Evolutionary conservation across 2,888 invertebrate species (phyloP).

Genomic region (Pammene fasciana): DNA sequence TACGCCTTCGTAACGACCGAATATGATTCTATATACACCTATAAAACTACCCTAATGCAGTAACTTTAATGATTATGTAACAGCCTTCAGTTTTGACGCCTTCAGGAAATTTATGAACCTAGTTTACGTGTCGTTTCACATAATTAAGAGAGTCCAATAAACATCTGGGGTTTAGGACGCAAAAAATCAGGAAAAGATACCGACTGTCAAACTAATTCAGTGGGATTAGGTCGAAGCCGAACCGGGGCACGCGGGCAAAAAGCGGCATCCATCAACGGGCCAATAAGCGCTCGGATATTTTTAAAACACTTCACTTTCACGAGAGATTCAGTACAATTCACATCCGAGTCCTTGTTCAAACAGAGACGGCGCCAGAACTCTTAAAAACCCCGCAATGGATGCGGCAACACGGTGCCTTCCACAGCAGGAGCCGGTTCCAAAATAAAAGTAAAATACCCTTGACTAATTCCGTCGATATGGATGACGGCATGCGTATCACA

Average conservation of each 20-base stretch:
- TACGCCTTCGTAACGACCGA: slow-evolving; percentile 38
- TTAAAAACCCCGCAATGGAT: slow-evolving; percentile 50
- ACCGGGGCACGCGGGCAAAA: slow-evolving; percentile 74
- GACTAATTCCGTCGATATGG: slow-evolving; percentile 62
- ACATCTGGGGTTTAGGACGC: slow-evolving; percentile 71
- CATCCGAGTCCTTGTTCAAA: slow-evolving; percentile 21
- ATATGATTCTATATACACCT: slow-evolving; percentile 35
- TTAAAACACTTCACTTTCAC: slow-evolving; percentile 47
- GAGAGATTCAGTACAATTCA: slow-evolving; percentile 17
- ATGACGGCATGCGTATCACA: slow-evolving; percentile 57
- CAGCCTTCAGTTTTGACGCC: slow-evolving; percentile 30
- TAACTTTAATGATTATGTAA: slow-evolving; percentile 32
- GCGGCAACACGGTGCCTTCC: slow-evolving; percentile 44
- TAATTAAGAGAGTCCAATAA: slow-evolving; percentile 74
- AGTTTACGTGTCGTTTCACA: slow-evolving; percentile 72
- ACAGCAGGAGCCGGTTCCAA: slow-evolving; percentile 35
- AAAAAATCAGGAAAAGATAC: slow-evolving; percentile 77
- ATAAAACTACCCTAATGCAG: slow-evolving; percentile 28
- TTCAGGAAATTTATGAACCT: slow-evolving; percentile 48
- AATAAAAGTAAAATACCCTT: slow-evolving; percentile 49
- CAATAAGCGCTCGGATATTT: slow-evolving; percentile 62
- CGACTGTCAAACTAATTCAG: slow-evolving; percentile 78
- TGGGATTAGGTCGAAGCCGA: slow-evolving; percentile 63
- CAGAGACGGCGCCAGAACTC: slow-evolving; percentile 13
- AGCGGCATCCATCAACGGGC: slow-evolving; percentile 72